Base-by-base conservation (phyloP, 2,113 vertebrate species). In the Petroica traversi region DNA sequence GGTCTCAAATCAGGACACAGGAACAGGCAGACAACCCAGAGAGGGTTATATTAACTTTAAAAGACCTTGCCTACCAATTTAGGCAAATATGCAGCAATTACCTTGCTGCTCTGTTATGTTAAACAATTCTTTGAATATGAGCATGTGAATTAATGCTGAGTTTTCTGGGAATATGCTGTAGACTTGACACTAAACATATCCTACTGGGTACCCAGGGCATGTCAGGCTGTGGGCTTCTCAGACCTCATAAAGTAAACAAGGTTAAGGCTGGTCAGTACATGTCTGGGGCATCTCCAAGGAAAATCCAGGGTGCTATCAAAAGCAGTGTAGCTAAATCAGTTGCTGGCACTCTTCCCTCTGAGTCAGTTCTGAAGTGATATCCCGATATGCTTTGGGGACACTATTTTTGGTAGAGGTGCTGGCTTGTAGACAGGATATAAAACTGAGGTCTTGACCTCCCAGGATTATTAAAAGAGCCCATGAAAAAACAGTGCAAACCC, bases 241-340 rank as follows among this genome's bases (percentile, higher is more conserved):
- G 95, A 77, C 78, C 92, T 94, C 95, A 38, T 55, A 90, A 94
- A 96, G 82, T 93, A 94, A 96, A 97, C 95, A 96, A 94, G 93
- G 95, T 95, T 94, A 96, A 17, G 13, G 93, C 95, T 96, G 95
- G 96, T 81, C 95, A 90, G 95, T 77, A 95, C 93, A 85, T 57
- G 95, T 97, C 95, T 96, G 95, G 90, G 95, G 93, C 95, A 97
- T 93, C 95, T 96, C 95, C 96, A 96, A 94, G 95, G 95, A 96
- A 96, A 97, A 97, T 95, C 90, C 96, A 96, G 92, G 95, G 88
- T 93, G 90, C 93, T 96, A 94, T 83, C 96, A 96, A 94, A 95
- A 92, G 94, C 85, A 85, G 72, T 18, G 64, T 14, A 93, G 93
- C 95, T 96, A 96, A 96, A 95, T 96, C 92, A 96, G 94, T 59